A percentile compares a stretch with the other conserved stretches of the same genome.
Evolutionary conservation across 2,888 invertebrate genomes (phyloP).

Genomic region (Drosophila kokeensis): DNA sequence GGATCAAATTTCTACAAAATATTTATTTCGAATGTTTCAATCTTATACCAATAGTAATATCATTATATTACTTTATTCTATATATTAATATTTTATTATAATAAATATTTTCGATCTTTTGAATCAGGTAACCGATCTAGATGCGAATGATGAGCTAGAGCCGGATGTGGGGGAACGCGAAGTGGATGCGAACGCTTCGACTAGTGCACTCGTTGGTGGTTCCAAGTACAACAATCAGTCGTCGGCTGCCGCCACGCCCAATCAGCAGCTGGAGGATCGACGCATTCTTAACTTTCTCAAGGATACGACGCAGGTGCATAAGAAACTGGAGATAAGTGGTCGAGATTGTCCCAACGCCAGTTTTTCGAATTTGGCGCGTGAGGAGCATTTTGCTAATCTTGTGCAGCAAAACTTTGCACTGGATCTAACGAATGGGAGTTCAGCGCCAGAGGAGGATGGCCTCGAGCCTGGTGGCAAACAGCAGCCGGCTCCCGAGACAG

Average conservation of each 20-base stretch:
- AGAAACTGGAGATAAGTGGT: conserved; percentile 84
- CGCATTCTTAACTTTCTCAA: conserved; percentile 85
- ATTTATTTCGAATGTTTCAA: neutral
- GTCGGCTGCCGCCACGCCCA: conserved; percentile 56
- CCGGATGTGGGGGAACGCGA: conserved; percentile 41
- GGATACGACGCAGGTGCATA: conserved; percentile 85
- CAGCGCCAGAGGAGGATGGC: conserved; percentile 74
- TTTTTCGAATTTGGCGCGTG: conserved; percentile 85
- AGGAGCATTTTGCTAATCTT: conserved; percentile 85
- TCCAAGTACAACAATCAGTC: conserved; percentile 69
- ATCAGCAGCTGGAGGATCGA: conserved; percentile 84
- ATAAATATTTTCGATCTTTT: neutral
- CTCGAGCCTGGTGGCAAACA: conserved; percentile 34
- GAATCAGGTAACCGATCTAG: conserved; percentile 77
- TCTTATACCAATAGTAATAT: neutral
- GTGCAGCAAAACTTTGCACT: conserved; percentile 85
- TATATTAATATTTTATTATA: neutral
- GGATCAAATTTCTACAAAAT: neutral
- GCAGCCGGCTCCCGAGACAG: conserved; percentile 72
- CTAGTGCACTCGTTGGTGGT: conserved; percentile 71
- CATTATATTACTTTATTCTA: neutral
- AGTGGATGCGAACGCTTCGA: conserved; percentile 74
- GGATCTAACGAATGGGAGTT: conserved; percentile 71
- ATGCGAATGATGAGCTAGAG: conserved; percentile 76
- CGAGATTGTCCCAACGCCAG: conserved; percentile 85